phyloP scores from a whole-genome alignment of 2,888 invertebrate genomes.

The Alloplasta piceator region DNA sequence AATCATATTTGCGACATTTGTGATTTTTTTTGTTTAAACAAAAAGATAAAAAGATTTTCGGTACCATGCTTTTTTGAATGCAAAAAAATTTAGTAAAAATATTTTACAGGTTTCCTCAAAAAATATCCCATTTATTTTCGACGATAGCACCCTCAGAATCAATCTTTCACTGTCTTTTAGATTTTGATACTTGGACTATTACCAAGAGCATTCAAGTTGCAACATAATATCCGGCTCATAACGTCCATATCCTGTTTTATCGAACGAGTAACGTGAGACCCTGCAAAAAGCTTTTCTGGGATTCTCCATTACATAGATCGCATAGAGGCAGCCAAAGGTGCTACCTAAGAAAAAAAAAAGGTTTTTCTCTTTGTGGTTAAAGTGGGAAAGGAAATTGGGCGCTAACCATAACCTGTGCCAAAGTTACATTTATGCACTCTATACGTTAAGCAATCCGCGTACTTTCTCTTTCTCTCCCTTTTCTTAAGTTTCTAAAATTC shows the following conservation, averaged over 20 bases:
- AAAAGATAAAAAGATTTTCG: too few species aligned
- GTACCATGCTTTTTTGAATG: too few species aligned
- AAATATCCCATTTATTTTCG: not conserved
- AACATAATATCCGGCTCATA: conserved; percentile 7
- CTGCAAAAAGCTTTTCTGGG: conserved; percentile 16
- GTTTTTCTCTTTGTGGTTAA: not conserved
- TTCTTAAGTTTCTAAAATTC: not conserved
- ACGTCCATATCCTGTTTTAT: not conserved
- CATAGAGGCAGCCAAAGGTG: not conserved
- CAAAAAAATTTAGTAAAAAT: not conserved
- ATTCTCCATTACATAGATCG: not conserved
- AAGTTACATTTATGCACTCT: not conserved
- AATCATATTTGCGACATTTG: too few species aligned
- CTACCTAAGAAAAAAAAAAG: not conserved
- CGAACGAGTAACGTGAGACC: not conserved
- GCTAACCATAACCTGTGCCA: too few species aligned
- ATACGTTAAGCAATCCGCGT: not conserved
- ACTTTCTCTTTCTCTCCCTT: not conserved
- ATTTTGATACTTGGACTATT: not conserved
- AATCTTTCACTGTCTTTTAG: not conserved
- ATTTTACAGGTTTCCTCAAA: not conserved
- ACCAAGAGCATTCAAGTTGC: conserved; percentile 3
- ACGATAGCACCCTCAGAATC: not conserved
- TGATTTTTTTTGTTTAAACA: too few species aligned
- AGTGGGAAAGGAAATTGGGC: too few species aligned